Evolutionary conservation across 2,888 invertebrate species (phyloP).

Genomic region (Heterodera filipjevi): DNA sequence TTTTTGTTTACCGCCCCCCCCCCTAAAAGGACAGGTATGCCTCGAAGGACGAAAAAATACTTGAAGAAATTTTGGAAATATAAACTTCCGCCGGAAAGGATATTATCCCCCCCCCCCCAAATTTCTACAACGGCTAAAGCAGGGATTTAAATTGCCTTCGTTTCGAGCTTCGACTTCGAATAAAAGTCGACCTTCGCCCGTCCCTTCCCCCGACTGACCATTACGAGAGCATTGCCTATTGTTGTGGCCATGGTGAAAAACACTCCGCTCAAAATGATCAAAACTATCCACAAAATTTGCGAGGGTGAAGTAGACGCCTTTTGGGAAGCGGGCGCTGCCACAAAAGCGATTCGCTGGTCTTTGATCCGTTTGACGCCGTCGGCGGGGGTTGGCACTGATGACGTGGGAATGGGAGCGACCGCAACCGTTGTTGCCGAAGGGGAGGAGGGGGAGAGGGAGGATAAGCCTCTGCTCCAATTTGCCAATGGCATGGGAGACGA

Average conservation of each 20-base stretch:
- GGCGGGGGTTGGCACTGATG: background rate
- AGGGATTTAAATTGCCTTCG: too few relatives aligned
- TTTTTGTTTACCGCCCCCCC: too few relatives aligned
- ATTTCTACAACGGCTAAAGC: too few relatives aligned
- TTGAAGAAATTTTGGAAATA: too few relatives aligned
- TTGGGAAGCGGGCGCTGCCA: background rate
- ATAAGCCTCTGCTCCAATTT: slow-evolving; percentile 12
- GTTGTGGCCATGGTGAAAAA: slow-evolving; percentile 60
- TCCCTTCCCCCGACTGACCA: slow-evolving; percentile 29
- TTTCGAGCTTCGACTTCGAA: too few relatives aligned
- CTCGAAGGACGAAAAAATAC: too few relatives aligned
- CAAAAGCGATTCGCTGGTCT: slow-evolving; percentile 21
- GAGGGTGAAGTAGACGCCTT: background rate
- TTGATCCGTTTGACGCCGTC: slow-evolving; percentile 5
- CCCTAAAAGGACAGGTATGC: too few relatives aligned
- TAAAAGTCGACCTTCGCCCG: too few relatives aligned
- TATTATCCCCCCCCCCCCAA: too few relatives aligned
- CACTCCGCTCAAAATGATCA: slow-evolving; percentile 48
- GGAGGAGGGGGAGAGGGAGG: background rate
- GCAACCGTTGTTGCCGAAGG: background rate
- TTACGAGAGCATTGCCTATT: slow-evolving; percentile 61
- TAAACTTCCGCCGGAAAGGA: too few relatives aligned
- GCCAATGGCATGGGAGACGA: background rate
- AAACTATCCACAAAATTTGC: slow-evolving; percentile 16
- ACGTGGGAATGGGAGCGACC: background rate